phyloP scores from a whole-genome alignment of 2,888 invertebrate species.

The Ochlodes sylvanus region DNA sequence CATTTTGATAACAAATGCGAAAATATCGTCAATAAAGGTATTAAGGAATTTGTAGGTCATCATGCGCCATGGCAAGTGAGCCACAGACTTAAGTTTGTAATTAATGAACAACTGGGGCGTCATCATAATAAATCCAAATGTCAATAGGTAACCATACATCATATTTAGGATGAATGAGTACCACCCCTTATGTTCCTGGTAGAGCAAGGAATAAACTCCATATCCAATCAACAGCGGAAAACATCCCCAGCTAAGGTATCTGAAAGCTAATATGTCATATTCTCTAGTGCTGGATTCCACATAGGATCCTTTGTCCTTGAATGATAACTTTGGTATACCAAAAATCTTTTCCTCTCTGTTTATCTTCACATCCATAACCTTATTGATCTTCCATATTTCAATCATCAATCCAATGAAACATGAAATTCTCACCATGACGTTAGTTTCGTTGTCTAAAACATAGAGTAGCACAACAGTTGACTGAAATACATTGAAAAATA shows the following conservation, averaged over 20 bases:
- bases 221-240: conserved; percentile 98
- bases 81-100: conserved; percentile 99
- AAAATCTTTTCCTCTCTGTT: conserved; percentile 90
- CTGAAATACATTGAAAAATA: conserved; percentile 99
- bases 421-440: conserved; percentile 96
- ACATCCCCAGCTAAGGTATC: conserved; percentile 97
- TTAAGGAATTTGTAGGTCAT: conserved; percentile 99
- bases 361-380: conserved; percentile 92
- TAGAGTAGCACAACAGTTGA: conserved; percentile 97
- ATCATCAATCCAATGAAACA: conserved; percentile 97
- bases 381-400: conserved; percentile 99
- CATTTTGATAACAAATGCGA: conserved; percentile 99
- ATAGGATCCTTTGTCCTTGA: conserved; percentile 98
- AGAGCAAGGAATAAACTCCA: conserved; percentile 96
- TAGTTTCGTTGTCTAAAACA: conserved; percentile 99
- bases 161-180: conserved; percentile 98
- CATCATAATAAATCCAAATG: conserved; percentile 99
- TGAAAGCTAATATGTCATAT: conserved; percentile 98
- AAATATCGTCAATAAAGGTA: conserved; percentile 99
- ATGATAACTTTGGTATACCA: conserved; percentile 92
- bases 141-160: conserved; percentile 98
- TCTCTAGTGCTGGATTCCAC: conserved; percentile 96
- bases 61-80: conserved; percentile 99
- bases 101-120: conserved; percentile 99
- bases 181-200: conserved; percentile 99